These are phyloP conservation scores for Spodoptera littoralis DNA, from an alignment of 2,888 invertebrate species.

Conservation along the genomic window DNA sequence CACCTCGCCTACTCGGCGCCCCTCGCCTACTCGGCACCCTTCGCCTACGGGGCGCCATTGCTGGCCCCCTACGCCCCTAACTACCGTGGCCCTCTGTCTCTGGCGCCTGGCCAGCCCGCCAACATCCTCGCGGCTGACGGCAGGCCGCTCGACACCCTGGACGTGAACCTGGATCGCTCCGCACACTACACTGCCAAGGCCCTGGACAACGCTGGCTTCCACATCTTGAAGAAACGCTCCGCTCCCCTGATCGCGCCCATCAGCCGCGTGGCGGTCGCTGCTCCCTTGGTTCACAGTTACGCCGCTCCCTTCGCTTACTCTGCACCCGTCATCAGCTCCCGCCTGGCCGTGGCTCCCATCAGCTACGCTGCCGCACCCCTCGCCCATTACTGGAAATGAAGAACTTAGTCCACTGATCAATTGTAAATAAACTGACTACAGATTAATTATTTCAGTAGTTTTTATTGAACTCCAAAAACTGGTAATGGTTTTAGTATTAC, in stretches of 20 bases:
- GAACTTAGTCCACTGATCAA: neutral
- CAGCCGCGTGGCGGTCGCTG: slow-evolving; percentile 24
- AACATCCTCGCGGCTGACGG: slow-evolving; percentile 80
- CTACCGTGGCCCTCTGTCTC: slow-evolving; percentile 80
- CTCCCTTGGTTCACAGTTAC: slow-evolving; percentile 39
- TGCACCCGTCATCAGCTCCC: slow-evolving; percentile 59
- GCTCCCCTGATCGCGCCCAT: slow-evolving; percentile 51
- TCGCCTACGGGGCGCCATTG: slow-evolving; percentile 48
- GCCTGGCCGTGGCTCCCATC: slow-evolving; percentile 9
- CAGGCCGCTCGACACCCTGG: slow-evolving; percentile 82
- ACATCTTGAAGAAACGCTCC: slow-evolving; percentile 78
- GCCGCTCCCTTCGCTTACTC: slow-evolving; percentile 61
- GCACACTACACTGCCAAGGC: slow-evolving; percentile 81
- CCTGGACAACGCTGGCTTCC: slow-evolving; percentile 63
- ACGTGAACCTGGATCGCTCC: slow-evolving; percentile 82
- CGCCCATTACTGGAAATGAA: slow-evolving; percentile 27
- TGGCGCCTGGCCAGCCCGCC: slow-evolving; percentile 83
- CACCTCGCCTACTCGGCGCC: slow-evolving; percentile 55
- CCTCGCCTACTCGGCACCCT: slow-evolving; percentile 59
- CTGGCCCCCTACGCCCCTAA: slow-evolving; percentile 63
- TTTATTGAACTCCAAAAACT: slow-evolving; percentile 1
- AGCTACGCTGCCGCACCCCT: slow-evolving; percentile 10
- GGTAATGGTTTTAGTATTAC: no score
- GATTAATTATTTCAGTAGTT: neutral
- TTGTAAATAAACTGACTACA: slow-evolving; percentile 26